Evolutionary conservation across 2,113 vertebrate genomes (phyloP), one percentile per base, ranked within the genome.

Genomic region (Dendropsophus ebraccatus): DNA sequence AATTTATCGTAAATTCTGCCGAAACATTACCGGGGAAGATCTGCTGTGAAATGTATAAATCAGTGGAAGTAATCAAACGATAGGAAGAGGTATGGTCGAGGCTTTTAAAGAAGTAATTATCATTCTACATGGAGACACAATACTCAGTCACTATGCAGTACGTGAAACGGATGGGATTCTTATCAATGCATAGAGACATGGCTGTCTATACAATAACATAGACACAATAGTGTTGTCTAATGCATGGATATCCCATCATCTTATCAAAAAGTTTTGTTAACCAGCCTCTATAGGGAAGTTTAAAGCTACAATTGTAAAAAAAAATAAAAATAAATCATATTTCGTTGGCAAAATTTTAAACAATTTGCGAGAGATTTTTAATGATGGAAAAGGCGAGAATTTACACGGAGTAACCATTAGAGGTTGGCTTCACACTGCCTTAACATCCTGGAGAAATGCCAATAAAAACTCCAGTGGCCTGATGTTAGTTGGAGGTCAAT

Each of bases 71-170:
- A 73, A 80, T 86, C 62, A 86, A 32, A 60, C 32, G 76, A 86
- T 80, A 45, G 65, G 65, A 52, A 70, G 84, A 86, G 73, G 80
- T 72, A 86, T 86, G 50, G 37, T 72, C 41, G 49, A 54, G 5
- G 62, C 77, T 81, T 86, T 85, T 81, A 17, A 45, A 80, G 35
- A 86, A 86, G 76, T 73, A 81, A 86, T 86, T 81, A 73, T 86
- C 49, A 69, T 58, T 81, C 32, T 67, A 21, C 62, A 30, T 32
- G 65, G 76, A 81, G 73, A 65, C 73, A 72, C 62, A 72, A 78
- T 56, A 25, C 30, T 54, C 77, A 41, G 54, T 60, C 47, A 73
- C 84, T 30, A 58, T n/a, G 54, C 49, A 47, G 65, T 32, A 80
- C 37, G n/a, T 69, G 65, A 47, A 78, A 85, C 47, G 25, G 74